Conservation (phyloP, 1,140 invertebrate species). For the Hyphantria cunea region DNA sequence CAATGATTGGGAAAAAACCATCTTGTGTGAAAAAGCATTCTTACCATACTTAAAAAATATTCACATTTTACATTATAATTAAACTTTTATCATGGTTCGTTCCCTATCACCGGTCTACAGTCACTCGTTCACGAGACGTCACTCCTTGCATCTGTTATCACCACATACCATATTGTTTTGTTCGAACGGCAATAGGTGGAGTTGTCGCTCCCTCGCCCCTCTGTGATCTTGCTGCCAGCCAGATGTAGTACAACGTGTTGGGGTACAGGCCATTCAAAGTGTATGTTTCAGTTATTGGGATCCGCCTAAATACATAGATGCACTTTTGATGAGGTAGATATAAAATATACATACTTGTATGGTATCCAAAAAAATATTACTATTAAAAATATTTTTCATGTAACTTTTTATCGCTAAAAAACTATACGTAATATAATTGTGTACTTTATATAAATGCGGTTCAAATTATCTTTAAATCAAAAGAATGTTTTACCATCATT, state of each 20-base stretch:
- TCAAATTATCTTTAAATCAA: no score
- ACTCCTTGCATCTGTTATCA: slow-evolving; percentile 19
- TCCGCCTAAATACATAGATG: slow-evolving; percentile 80
- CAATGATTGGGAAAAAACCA: slow-evolving; percentile 42
- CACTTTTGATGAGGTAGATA: not conserved
- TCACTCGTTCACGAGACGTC: slow-evolving; percentile 35
- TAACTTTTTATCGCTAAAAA: no score
- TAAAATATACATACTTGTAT: no score
- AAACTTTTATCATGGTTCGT: slow-evolving; percentile 18
- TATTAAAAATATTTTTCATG: no score
- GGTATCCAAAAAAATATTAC: no score
- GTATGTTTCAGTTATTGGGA: slow-evolving; percentile 92
- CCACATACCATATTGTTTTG: slow-evolving; percentile 97
- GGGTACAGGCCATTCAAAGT: slow-evolving; percentile 94
- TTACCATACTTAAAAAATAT: not conserved
- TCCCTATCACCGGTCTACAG: slow-evolving; percentile 29
- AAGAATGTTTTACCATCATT: no score
- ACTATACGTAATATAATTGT: no score
- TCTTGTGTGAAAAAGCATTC: not conserved
- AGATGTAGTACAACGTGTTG: slow-evolving; percentile 97
- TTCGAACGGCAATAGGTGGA: slow-evolving; percentile 95
- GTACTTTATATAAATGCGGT: no score
- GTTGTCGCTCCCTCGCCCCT: slow-evolving; percentile 97
- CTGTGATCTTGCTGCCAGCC: slow-evolving; percentile 95
- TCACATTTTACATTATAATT: not conserved